Evolutionary conservation across 2,888 invertebrate genomes (phyloP), one percentile per base, ranked within the genome.

Genomic region (Cybosia mesomella): DNA sequence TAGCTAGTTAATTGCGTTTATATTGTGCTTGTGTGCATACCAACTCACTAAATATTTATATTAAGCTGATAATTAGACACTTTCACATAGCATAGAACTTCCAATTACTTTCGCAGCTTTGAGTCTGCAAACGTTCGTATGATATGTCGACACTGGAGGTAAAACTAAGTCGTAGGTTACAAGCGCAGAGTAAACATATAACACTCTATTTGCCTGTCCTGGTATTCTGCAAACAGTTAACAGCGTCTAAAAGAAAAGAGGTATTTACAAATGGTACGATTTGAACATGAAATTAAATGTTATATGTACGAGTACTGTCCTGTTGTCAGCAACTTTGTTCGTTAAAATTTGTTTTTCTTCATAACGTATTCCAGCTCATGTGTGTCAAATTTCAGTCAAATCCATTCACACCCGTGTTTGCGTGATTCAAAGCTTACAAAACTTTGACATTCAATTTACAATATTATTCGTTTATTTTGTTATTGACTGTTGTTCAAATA

Each of bases 91-190:
- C n/a, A 49, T 28, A n/a, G 28, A 49, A 64, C 58, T 67, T 57
- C 34, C 62, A 68, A 72, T 61, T 67, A 76, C n/a, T 66, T 75
- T 61, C 63, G 59, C 53, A 57, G 64, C 61, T 66, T 60, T 61
- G 58, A 39, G 53, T 11, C 24, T 21, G 49, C 62, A 55, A 72
- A 57, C 67, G 39, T 55, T 64, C 36, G 64, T 67, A 71, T n/a
- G 58, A 69, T 63, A 66, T 69, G 67, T 73, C 58, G 73, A 75
- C 64, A 71, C 53, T 70, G 43, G 32, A 43, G 61, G 67, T 55
- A 66, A n/a, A 57, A 72, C 61, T 58, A 34, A 66, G 59, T 57
- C 34, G 53, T 68, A 61, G 65, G 61, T 66, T 64, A 61, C 55
- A 21, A 71, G 53, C 36, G 28, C 34, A 57, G n/a, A 54, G 63